Base-by-base conservation (phyloP, 2,888 invertebrate species). In the Epinotia ramella region DNA sequence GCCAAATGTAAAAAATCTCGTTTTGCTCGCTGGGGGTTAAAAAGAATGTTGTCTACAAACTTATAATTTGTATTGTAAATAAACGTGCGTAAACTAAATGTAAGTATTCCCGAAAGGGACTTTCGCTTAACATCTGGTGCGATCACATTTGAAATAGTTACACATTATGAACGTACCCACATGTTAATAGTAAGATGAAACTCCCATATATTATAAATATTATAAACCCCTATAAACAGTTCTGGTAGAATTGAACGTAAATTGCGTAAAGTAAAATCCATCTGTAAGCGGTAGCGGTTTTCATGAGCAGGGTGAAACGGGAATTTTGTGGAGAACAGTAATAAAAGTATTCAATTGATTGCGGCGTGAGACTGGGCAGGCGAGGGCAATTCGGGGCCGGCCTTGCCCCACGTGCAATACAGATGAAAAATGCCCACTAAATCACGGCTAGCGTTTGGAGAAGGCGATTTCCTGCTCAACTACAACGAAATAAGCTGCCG, bases 301-400 rank as follows among this genome's bases (percentile, higher is more conserved):
- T 63, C 62, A 63, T 57, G 67, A 46, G 70, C 7, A 40, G 40
- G 63, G 56, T 67, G 44, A 79, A 79, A 82, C 79, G 79, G 78
- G 82, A 81, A 83, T 84, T 84, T 84, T 83, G 78, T 78, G 78
- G 82, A 79, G 80, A 80, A 73, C 64, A 84, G 84, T 84, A 87
- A 88, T 89, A 89, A 89, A 88, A 85, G 80, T 82, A 84, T 84
- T 81, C 84, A 86, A 90, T 90, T 89, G 89, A 90, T 89, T 88
- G 86, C 87, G 84, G 86, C 81, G 78, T 79, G 81, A 81, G 79
- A 77, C 79, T 79, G 79, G 78, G 44, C 59, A 76, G 76, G 74
- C 78, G 80, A 80, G 81, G 79, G 80, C 80, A 82, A 81, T 81
- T 80, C 82, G 79, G 80, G 80, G 80, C 75, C 77, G 77, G 77